These are phyloP conservation scores for Gorilla gorilla DNA, from an alignment of 2,113 vertebrate species.

Conservation along the genomic window DNA sequence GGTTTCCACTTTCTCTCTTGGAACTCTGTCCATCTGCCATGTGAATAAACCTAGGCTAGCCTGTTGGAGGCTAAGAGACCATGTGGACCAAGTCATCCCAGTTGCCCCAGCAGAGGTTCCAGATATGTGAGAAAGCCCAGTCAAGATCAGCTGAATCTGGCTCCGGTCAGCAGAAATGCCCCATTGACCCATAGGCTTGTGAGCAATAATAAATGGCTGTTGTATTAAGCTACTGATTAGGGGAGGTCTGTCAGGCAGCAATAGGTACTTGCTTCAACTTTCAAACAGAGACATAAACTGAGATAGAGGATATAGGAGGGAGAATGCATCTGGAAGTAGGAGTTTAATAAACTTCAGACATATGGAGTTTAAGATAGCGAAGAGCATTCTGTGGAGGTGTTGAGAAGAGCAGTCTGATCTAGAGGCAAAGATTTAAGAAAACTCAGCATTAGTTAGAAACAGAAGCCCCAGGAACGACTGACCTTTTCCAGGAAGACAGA, in stretches of 20 bases:
- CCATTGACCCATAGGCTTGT: background rate
- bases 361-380: background rate
- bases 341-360: background rate
- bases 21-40: background rate
- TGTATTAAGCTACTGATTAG: background rate
- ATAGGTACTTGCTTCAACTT: background rate
- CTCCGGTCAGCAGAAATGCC: background rate
- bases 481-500: background rate
- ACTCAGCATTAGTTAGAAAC: background rate
- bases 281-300: background rate
- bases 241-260: background rate
- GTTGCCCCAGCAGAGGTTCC: background rate
- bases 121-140: background rate
- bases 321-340: background rate
- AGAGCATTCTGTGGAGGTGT: background rate
- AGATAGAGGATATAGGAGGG: background rate
- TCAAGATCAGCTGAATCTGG: background rate
- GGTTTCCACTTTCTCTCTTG: background rate
- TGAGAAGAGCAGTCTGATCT: background rate
- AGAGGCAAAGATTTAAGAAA: background rate
- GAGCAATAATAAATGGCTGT: background rate
- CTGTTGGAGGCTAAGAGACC: background rate
- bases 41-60: background rate
- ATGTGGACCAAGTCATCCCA: background rate
- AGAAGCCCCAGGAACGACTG: background rate